Percentiles rank a stretch among this genome's conserved stretches.
These are phyloP conservation scores for Balanococcus diminutus DNA, from an alignment of 2,888 invertebrate species.

Conservation along the genomic window DNA sequence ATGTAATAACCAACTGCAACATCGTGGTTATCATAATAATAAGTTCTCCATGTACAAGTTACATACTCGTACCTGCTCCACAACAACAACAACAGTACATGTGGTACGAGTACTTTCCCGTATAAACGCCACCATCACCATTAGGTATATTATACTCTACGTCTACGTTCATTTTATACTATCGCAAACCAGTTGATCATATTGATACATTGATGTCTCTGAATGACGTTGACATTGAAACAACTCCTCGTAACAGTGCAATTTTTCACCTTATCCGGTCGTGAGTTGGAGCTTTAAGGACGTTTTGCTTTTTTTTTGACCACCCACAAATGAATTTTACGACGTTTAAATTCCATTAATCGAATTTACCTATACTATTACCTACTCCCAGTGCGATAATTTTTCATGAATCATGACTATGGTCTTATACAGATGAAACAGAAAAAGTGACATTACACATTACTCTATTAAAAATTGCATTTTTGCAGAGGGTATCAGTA, in stretches of 20 bases:
- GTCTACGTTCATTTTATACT: neutral
- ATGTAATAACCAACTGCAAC: neutral
- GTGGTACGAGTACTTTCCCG: neutral
- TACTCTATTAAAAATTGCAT: neutral
- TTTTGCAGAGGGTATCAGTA: neutral
- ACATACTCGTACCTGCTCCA: too few species aligned
- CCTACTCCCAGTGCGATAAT: neutral
- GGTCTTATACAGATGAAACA: neutral
- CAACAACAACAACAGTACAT: neutral
- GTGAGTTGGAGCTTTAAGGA: neutral
- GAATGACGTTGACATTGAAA: neutral
- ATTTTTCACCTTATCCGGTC: neutral
- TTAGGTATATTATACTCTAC: neutral
- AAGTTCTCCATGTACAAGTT: neutral
- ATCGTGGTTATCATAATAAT: conserved; percentile 12
- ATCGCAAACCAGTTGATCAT: neutral
- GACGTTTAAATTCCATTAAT: too few species aligned
- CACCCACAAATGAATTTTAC: neutral
- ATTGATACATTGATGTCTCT: neutral
- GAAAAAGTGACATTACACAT: neutral
- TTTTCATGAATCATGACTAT: neutral
- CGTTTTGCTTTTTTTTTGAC: neutral
- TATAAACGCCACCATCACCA: neutral
- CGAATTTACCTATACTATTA: neutral
- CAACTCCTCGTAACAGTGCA: neutral